These are phyloP conservation scores for Lumbricus terrestris DNA, from an alignment of 2,888 invertebrate species.

Conservation along the genomic window DNA sequence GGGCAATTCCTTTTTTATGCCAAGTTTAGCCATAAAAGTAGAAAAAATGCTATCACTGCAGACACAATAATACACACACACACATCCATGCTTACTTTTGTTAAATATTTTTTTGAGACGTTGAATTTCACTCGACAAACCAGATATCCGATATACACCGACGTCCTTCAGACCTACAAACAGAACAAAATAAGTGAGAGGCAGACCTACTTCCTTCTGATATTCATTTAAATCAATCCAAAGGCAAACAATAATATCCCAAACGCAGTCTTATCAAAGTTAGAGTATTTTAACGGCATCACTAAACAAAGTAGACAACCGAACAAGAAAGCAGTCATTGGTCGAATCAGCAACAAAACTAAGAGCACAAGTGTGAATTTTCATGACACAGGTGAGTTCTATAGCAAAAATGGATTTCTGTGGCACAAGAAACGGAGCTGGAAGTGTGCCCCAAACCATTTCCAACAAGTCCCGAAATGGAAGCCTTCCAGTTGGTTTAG, in stretches of 20 bases:
- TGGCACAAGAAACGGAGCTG: no score
- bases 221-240: background rate
- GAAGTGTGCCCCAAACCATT: constrained; percentile 25
- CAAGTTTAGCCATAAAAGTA: no score
- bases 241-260: background rate
- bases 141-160: constrained; percentile 89
- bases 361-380: no score
- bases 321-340: background rate
- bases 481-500: constrained; percentile 92
- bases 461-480: constrained; percentile 78
- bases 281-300: background rate
- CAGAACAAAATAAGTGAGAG: background rate
- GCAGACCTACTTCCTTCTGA: background rate
- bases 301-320: background rate
- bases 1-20: no score
- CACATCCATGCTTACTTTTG: constrained; percentile 70
- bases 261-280: background rate
- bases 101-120: constrained; percentile 88
- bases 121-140: constrained; percentile 85
- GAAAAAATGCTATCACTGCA: no score
- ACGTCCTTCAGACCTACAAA: constrained; percentile 73
- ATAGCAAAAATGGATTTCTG: no score
- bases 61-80: background rate
- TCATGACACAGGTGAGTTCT: no score
- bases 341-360: background rate